Percentiles rank a stretch among this genome's conserved stretches.
These are phyloP conservation scores for Pomatostomus ruficeps DNA, from an alignment of 2,113 vertebrate genomes.

Conservation along the genomic window DNA sequence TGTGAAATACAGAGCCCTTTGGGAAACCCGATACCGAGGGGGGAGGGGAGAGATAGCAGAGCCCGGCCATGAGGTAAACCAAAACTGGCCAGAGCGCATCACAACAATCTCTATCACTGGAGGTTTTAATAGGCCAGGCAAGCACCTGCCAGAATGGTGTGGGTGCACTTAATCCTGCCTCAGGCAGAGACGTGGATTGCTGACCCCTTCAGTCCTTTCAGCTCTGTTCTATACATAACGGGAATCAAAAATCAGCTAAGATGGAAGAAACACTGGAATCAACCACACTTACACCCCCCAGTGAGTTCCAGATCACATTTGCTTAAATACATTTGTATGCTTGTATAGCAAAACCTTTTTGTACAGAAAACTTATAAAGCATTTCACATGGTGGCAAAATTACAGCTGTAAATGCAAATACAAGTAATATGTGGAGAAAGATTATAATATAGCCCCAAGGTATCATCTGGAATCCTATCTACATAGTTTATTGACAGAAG, in stretches of 20 bases:
- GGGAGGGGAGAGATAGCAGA: too few species aligned
- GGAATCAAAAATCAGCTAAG: neutral
- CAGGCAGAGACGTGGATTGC: neutral
- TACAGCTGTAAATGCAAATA: constrained; percentile 40
- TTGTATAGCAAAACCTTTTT: neutral
- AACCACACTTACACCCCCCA: neutral
- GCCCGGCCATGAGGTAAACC: too few species aligned
- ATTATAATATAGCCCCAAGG: constrained; percentile 20
- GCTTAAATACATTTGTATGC: neutral
- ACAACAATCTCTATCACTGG: neutral
- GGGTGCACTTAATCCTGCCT: neutral
- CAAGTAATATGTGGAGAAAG: neutral
- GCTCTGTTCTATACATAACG: neutral
- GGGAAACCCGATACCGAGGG: too few species aligned
- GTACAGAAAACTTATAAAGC: neutral
- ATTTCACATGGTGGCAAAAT: constrained; percentile 17
- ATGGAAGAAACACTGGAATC: neutral
- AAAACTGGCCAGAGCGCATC: too few species aligned
- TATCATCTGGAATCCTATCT: constrained; percentile 42
- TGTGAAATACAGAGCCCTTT: too few species aligned
- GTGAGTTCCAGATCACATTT: neutral
- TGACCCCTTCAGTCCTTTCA: neutral
- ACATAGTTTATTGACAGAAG: constrained; percentile 22
- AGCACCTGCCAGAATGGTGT: neutral
- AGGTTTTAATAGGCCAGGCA: neutral